Base-by-base conservation (phyloP, 92 coral and sea anemone species). In the Meandrina meandrites region DNA sequence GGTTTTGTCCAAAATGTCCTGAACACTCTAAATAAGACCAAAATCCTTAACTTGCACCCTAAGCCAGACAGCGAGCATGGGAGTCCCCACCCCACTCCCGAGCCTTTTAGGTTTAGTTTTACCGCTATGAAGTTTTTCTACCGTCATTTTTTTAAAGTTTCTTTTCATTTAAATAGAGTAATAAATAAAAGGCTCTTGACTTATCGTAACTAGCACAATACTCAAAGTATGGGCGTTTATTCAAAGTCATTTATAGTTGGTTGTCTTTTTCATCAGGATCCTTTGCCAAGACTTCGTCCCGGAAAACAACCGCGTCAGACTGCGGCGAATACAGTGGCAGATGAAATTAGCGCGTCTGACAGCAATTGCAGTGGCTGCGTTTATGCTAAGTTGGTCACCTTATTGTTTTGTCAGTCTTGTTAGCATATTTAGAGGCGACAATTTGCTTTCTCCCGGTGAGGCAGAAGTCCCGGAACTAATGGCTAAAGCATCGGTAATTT, bases 401-500 rank as follows among this genome's bases (percentile, higher is more conserved):
- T 91, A 91, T 24, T 91, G 92, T 69, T 17, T 91, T 3, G 88
- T 76, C 56, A 89, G 90, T 68, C 34, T 91, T 35, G 57, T 81
- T 31, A 84, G 93, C 14, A 84, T 73, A 31, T 79, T 91, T 53
- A 77, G 64, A 50, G 94, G 94, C 7, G 28, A 74, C 14, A 62
- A 86, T 74, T 34, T 86, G 56, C 71, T 91, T 75, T 47, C 85
- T 8, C 84, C 92, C 18, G 88, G 80, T 1, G 81, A 69, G 4
- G 89, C 94, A 28, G 90, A 85, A 82, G 68, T 91, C 19, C 94
- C 94, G 8, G 94, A 90, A 24, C 87, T 91, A 15, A 80, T 91
- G 94, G 94, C 94, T 15, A 91, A 91, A 60, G 90, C 92, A 19
- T 91, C 90, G 16, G 90, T 89, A 34, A 70, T 89, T n/a, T 91